Percentiles rank a stretch among this genome's conserved stretches.
Evolutionary conservation across 2,113 vertebrate genomes (phyloP).

Genomic region (Melierax canorus): DNA sequence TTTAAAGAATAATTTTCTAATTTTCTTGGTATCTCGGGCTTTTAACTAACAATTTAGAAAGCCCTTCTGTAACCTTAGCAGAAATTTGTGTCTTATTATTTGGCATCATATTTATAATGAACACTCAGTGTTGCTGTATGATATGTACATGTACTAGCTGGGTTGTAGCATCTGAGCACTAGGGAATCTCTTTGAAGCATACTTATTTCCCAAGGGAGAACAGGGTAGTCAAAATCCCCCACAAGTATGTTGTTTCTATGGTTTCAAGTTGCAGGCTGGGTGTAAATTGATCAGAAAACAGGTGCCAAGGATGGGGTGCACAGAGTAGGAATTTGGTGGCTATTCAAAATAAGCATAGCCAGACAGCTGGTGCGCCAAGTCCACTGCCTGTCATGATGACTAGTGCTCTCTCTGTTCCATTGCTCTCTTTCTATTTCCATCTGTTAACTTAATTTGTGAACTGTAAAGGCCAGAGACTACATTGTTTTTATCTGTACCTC

Average conservation of each 20-base stretch:
- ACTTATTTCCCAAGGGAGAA: neutral
- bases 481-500: neutral
- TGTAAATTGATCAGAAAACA: neutral
- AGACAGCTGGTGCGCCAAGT: neutral
- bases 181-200: neutral
- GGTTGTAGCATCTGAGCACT: neutral
- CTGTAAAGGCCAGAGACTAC: neutral
- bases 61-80: neutral
- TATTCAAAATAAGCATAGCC: neutral
- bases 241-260: neutral
- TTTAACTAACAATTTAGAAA: neutral
- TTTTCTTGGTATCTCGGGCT: neutral
- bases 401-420: neutral
- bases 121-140: neutral
- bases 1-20: neutral
- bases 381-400: neutral
- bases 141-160: neutral
- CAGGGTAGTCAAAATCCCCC: neutral
- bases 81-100: neutral
- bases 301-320: neutral
- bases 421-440: neutral
- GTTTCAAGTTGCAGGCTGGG: constrained; percentile 5
- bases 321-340: neutral
- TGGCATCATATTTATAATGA: neutral
- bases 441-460: neutral